Evolutionary conservation across 2,797 vertebrate species (phyloP).

Genomic region (Acanthornis magna): DNA sequence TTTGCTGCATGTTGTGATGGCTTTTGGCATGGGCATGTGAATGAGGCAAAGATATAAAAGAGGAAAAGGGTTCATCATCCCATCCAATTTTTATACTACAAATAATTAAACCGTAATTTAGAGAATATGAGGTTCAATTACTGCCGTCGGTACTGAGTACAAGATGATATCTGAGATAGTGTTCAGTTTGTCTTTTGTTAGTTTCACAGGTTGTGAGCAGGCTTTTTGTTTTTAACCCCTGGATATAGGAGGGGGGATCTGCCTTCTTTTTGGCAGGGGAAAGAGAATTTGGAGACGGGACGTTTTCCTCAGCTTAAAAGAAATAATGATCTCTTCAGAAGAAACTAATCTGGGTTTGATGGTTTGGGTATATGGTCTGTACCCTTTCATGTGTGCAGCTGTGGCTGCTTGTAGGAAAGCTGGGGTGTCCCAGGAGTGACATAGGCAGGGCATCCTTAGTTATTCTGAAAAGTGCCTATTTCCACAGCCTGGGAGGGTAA

Average conservation of each 20-base stretch:
- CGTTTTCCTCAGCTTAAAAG: not conserved
- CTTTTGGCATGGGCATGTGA: not conserved
- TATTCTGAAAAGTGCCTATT: not conserved
- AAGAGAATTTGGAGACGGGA: not conserved
- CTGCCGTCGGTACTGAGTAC: not conserved
- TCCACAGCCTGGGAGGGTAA: not conserved
- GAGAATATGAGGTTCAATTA: not conserved
- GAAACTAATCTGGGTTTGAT: not conserved
- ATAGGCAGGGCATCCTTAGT: not conserved
- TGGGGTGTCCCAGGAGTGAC: not conserved
- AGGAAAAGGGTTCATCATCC: not conserved
- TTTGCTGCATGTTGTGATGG: not conserved
- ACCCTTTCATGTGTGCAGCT: accelerated
- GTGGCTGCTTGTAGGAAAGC: not conserved
- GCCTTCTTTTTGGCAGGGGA: not conserved
- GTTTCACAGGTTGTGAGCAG: not conserved
- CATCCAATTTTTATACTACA: not conserved
- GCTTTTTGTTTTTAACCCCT: not conserved
- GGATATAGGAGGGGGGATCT: not conserved
- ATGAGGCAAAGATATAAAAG: not conserved
- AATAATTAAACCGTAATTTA: not conserved
- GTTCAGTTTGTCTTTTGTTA: not conserved
- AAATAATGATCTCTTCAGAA: not conserved
- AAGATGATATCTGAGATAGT: not conserved
- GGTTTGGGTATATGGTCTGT: not conserved